A percentile compares a stretch with the other conserved stretches of the same genome.
Conservation (phyloP, 2,113 vertebrate genomes). For the Isichthys henryi region DNA sequence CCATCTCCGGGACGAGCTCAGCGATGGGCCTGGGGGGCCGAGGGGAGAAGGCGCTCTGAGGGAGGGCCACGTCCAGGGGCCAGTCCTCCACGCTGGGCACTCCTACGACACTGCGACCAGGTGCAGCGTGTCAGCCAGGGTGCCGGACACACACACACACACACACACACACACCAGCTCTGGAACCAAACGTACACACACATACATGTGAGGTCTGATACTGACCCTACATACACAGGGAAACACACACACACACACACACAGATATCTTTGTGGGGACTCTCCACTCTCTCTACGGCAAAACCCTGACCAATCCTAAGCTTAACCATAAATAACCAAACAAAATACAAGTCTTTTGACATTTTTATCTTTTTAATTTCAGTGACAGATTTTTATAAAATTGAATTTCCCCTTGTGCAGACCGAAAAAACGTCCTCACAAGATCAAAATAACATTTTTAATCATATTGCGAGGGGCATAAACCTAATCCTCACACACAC, state of each 20-base stretch:
- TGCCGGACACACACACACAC: not conserved
- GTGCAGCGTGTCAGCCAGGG: not conserved
- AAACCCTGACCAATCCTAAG: too few relatives aligned
- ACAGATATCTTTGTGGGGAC: not conserved
- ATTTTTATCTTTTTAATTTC: too few relatives aligned
- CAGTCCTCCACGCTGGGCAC: conserved; percentile 90
- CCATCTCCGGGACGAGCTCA: conserved; percentile 87
- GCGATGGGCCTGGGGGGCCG: conserved; percentile 77
- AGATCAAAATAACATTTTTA: not conserved
- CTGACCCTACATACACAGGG: not conserved
- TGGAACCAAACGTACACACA: not conserved
- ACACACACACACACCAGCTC: not conserved
- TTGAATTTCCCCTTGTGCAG: too few relatives aligned
- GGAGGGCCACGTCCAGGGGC: conserved; percentile 89
- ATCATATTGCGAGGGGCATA: too few relatives aligned
- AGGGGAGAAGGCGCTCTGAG: conserved; percentile 83
- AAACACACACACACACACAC: not conserved
- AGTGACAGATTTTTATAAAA: too few relatives aligned
- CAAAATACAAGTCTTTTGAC: too few relatives aligned
- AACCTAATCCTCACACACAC: too few relatives aligned
- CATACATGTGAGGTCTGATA: not conserved
- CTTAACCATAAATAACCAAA: too few relatives aligned
- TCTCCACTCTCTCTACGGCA: too few relatives aligned
- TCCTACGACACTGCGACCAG: conserved; percentile 74
- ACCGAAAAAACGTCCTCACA: too few relatives aligned